Base-by-base conservation (phyloP, 2,113 vertebrate species). In the Polyodon spathula region DNA sequence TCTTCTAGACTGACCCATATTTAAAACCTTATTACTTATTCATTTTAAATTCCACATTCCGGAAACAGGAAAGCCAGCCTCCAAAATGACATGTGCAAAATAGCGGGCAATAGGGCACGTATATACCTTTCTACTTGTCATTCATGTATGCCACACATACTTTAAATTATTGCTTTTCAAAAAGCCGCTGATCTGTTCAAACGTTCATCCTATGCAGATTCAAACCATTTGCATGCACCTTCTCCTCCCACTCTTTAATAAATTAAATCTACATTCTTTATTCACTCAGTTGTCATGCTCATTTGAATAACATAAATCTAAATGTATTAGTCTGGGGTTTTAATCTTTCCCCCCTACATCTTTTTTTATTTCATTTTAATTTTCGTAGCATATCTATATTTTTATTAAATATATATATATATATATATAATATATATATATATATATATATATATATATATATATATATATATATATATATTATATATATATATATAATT, bases 221-320 rank as follows among this genome's bases (percentile, higher is more conserved):
- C 66, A 58, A 17, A 62, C 66, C 61, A 74, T 76, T 76, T 82
- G 74, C 76, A 79, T 76, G 64, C 59, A 54, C 71, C 60, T 43
- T 75, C 65, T 68, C 71, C 67, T 73, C 75, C 80, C 54, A 66
- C 73, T 62, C 63, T 68, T 78, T 71, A 75, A 73, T 78, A 79
- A 82, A 79, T 76, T 38, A 82, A 71, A 68, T 64, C 64, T 63
- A 74, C 68, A 70, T 76, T 74, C 71, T 73, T 69, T 69, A 76
- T 75, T 68, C 74, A 67, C 63, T 72, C 66, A 52, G 68, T 68
- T 72, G 75, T 73, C 71, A 71, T 62, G 46, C 71, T 71, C 69
- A 75, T 74, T 77, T 71, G 65, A 69, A 76, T 69, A 68, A 14
- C 69, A 39, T 71, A 67, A 61, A 61, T 68, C 76, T 76, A 66